A percentile compares a stretch with the other conserved stretches of the same genome.
Conservation (phyloP, 2,113 vertebrate genomes). For the Rattus norvegicus region DNA sequence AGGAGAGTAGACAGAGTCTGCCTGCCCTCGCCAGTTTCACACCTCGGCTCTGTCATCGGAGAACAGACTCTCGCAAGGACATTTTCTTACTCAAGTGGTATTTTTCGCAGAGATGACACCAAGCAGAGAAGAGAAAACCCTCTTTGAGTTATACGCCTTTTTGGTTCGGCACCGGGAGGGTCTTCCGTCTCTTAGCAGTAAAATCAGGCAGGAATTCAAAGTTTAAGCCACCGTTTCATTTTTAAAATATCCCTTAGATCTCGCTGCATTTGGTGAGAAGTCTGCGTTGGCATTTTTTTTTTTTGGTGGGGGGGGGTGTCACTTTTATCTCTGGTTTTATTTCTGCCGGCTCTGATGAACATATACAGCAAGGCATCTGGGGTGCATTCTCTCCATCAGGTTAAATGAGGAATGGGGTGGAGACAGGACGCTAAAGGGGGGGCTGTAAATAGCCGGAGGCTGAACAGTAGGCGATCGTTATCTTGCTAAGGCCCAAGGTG, state of each 20-base stretch:
- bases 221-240: slow-evolving; percentile 71
- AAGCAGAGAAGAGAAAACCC: slow-evolving; percentile 79
- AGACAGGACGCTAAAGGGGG: not conserved
- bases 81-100: slow-evolving; percentile 80
- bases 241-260: slow-evolving; percentile 77
- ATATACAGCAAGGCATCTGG: not conserved
- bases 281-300: slow-evolving; percentile 21
- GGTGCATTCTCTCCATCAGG: slow-evolving; percentile 14
- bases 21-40: slow-evolving; percentile 35
- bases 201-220: slow-evolving; percentile 81
- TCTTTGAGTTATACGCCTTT: slow-evolving; percentile 73
- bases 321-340: slow-evolving; percentile 44
- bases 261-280: slow-evolving; percentile 66
- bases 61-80: slow-evolving; percentile 56
- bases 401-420: not conserved
- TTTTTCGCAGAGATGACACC: slow-evolving; percentile 70
- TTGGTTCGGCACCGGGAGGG: slow-evolving; percentile 63
- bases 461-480: not conserved
- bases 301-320: not conserved
- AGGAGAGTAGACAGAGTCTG: slow-evolving; percentile 35
- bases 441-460: not conserved
- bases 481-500: not conserved
- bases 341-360: slow-evolving; percentile 9
- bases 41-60: slow-evolving; percentile 65
- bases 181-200: slow-evolving; percentile 79